These are phyloP conservation scores for Mohoua ochrocephala DNA, from an alignment of 2,113 vertebrate species.

Conservation along the genomic window DNA sequence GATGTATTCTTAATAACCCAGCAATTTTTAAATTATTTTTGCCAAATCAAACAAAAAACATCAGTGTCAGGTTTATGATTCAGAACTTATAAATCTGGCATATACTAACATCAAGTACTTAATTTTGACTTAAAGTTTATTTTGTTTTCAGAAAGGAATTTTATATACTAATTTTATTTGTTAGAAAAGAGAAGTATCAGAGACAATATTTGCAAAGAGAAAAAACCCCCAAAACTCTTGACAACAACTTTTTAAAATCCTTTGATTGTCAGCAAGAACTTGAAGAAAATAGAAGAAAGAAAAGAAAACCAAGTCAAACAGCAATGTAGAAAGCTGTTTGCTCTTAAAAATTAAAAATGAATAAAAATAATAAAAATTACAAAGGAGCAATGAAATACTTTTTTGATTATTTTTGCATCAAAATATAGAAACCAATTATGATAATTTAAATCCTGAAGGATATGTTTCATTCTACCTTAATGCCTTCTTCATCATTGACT, in stretches of 20 bases:
- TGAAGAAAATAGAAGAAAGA: background rate
- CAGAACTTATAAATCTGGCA: background rate
- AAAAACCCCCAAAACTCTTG: background rate
- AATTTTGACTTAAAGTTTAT: background rate
- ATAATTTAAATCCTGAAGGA: background rate
- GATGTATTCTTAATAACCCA: background rate
- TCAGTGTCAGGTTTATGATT: background rate
- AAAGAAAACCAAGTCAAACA: background rate
- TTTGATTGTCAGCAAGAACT: background rate
- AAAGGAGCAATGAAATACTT: background rate
- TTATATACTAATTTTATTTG: background rate
- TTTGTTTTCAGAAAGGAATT: background rate
- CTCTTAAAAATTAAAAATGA: background rate
- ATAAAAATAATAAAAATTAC: slow-evolving; percentile 19
- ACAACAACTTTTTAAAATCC: background rate
- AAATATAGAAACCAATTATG: background rate
- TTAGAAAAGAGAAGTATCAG: background rate
- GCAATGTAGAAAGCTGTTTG: background rate
- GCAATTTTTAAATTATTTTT: background rate
- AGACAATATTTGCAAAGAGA: background rate
- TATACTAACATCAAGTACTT: background rate
- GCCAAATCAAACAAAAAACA: background rate
- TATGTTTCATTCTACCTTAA: slow-evolving; percentile 82
- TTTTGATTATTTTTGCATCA: background rate
- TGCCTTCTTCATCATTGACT: slow-evolving; percentile 98